Percentiles rank a stretch among this genome's conserved stretches.
phyloP scores from a whole-genome alignment of 2,113 vertebrate genomes.

The Rana temporaria region DNA sequence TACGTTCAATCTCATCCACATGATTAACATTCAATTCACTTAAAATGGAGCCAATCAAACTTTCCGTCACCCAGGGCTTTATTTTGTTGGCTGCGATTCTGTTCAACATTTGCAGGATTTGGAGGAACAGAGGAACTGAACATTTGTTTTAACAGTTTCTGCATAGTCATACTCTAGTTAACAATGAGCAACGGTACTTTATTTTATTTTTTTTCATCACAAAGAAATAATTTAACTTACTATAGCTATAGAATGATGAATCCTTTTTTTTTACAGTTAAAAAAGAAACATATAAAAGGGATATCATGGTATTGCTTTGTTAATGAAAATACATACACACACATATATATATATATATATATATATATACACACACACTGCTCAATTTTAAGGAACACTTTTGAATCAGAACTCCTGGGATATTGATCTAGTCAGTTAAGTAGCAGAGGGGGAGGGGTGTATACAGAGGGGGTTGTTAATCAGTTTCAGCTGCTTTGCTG shows the following conservation, averaged over 20 bases:
- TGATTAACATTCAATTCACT: conserved; percentile 65
- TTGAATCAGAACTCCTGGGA: no score
- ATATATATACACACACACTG: no score
- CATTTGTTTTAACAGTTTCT: background rate
- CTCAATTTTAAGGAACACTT: no score
- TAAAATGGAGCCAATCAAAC: conserved; percentile 53
- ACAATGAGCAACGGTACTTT: background rate
- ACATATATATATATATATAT: no score
- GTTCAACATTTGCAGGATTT: conserved; percentile 34
- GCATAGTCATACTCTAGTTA: background rate
- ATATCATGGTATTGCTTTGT: no score
- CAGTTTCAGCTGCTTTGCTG: no score
- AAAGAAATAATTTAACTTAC: background rate
- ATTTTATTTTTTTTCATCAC: background rate
- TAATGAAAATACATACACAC: no score
- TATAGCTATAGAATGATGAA: background rate
- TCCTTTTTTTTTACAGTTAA: no score
- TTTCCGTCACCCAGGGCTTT: conserved; percentile 42
- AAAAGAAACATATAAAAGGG: no score
- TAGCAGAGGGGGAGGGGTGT: no score
- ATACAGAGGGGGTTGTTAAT: no score
- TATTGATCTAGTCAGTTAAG: no score
- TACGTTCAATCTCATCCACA: conserved; percentile 54
- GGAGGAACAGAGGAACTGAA: background rate
- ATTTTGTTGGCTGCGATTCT: conserved; percentile 24